These are phyloP conservation scores for Nyctereutes procyonoides DNA, from an alignment of 2,113 vertebrate genomes.

Conservation along the genomic window DNA sequence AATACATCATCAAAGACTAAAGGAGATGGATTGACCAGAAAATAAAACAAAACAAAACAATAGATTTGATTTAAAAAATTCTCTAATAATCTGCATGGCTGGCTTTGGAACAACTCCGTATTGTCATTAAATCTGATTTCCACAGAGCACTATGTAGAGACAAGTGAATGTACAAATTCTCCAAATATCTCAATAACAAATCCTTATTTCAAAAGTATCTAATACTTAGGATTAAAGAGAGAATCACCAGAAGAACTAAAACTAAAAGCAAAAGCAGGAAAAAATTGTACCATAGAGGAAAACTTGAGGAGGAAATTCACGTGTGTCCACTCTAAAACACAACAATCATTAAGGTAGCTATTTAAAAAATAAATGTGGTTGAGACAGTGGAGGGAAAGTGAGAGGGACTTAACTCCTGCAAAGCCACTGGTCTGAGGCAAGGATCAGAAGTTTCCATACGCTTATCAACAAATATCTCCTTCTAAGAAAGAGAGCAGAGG, in stretches of 20 bases:
- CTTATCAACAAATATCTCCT: background rate
- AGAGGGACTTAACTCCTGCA: background rate
- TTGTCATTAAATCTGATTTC: background rate
- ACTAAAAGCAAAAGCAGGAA: background rate
- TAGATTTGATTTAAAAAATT: background rate
- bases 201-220: background rate
- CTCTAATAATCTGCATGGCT: background rate
- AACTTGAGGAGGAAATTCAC: background rate
- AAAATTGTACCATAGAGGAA: background rate
- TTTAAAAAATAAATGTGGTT: background rate
- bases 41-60: background rate
- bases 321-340: background rate
- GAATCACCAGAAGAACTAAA: background rate
- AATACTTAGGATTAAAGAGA: background rate
- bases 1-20: background rate
- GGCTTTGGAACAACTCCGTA: background rate
- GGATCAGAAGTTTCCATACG: background rate
- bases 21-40: background rate
- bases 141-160: background rate
- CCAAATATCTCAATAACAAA: background rate
- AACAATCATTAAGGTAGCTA: background rate
- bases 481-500: background rate
- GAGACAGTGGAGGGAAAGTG: background rate
- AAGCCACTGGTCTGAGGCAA: background rate
- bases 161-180: background rate